Evolutionary conservation across 2,797 vertebrate genomes (phyloP), one percentile per base, ranked within the genome.

Genomic region (Falco peregrinus): DNA sequence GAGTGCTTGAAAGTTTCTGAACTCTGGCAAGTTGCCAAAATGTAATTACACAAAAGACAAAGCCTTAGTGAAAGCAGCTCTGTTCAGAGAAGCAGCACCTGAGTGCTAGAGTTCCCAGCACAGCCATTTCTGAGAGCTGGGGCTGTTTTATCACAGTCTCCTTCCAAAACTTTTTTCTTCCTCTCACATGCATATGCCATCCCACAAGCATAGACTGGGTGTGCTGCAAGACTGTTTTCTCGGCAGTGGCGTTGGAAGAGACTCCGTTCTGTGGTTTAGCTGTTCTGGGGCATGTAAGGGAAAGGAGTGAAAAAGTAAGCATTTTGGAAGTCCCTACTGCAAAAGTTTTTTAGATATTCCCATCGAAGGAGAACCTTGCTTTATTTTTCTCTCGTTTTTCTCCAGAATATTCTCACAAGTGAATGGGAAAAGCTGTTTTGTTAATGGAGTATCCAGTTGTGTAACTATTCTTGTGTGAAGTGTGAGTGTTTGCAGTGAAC

Each of bases 1-100:
- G 96, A 96, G 90, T 94, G 76, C 95, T 97, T 96, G 95, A 96
- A 97, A 97, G 89, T 97, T 97, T 97, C 96, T 96, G 87, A 96
- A 95, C 90, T 96, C 92, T 97, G 97, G 92, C 94, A 94, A 39
- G 39, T 65, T 89, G 92, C 95, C 94, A 41, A 77, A 95, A 82
- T 82, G 89, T 96, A 96, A 97, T 96, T 97, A 91, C 77, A 84
- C 96, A 94, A 69, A 89, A 96, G 93, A 97, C 95, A 97, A 97
- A 96, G 90, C 80, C 83, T 78, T 73, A 48, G 59, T 96, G 93
- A 97, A 93, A 81, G 80, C 75, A 76, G 57, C 92, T 93, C 65
- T 94, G 79, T 93, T 92, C 75, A 53, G 84, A 95, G 92, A 95
- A 96, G 85, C 73, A 93, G 92, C 84, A 91, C 90, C 88, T 96